A percentile compares a stretch with the other conserved stretches of the same genome.
Conservation (phyloP, 2,113 vertebrate species). For the Anas platyrhynchos region DNA sequence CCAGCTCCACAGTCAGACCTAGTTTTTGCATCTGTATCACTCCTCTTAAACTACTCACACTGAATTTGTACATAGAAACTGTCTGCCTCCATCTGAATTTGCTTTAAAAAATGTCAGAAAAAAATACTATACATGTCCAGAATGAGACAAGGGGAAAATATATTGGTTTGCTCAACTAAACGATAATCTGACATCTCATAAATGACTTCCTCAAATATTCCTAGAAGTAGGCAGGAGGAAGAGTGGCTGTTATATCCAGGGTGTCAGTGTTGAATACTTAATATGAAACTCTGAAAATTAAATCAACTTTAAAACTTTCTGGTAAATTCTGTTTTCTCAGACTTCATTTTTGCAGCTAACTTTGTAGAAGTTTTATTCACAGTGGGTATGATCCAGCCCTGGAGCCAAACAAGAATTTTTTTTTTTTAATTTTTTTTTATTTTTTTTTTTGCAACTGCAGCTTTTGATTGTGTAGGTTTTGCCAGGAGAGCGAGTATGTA, state of each 20-base stretch:
- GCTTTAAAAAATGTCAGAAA: background rate
- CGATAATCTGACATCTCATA: background rate
- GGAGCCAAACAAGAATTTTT: background rate
- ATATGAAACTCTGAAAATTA: background rate
- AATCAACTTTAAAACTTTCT: background rate
- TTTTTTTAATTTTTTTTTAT: background rate
- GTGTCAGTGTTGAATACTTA: background rate
- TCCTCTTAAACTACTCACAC: background rate
- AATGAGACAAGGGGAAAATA: background rate
- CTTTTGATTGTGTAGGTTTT: slow-evolving; percentile 23
- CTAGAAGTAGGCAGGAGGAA: background rate
- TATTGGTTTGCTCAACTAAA: background rate
- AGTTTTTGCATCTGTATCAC: background rate
- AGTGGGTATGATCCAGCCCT: background rate
- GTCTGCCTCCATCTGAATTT: background rate
- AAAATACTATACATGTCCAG: background rate
- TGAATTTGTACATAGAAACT: background rate
- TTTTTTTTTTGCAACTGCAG: background rate
- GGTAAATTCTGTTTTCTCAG: background rate
- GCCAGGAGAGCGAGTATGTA: background rate
- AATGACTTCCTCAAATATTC: background rate
- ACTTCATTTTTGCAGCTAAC: background rate
- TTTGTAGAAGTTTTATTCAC: background rate
- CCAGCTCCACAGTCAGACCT: background rate
- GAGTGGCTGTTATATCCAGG: background rate